A percentile compares a stretch with the other conserved stretches of the same genome.
Evolutionary conservation across 2,797 vertebrate species (phyloP).

Genomic region (Rhinella marina): DNA sequence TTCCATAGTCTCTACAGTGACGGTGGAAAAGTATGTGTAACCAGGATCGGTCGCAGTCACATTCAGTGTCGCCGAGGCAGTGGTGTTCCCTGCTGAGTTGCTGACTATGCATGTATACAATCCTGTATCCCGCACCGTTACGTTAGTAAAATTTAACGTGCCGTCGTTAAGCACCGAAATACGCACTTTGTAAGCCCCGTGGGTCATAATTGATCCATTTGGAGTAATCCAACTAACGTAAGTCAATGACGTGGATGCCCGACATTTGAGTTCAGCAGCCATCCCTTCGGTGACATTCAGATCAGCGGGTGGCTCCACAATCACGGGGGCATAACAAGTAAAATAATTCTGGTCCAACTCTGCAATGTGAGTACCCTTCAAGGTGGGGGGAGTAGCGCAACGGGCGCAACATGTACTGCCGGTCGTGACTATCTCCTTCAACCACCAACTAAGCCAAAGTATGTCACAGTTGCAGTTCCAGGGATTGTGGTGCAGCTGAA

Average conservation of each 20-base stretch:
- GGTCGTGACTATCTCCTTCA: constrained; percentile 98
- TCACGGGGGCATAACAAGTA: constrained; percentile 98
- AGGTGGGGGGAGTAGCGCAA: constrained; percentile 88
- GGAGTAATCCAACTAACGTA: constrained; percentile 99
- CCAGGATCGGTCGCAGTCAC: constrained; percentile 93
- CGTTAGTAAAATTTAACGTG: constrained; percentile 97
- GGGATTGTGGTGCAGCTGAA: constrained; percentile 98
- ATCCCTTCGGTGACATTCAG: constrained; percentile 98
- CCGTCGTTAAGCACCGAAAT: constrained; percentile 98
- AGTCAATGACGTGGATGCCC: constrained; percentile 91
- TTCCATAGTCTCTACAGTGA: constrained; percentile 98
- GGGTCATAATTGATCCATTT: constrained; percentile 98
- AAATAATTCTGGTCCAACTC: constrained; percentile 99
- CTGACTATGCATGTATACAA: constrained; percentile 99
- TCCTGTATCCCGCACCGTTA: constrained; percentile 96
- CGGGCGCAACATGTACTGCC: constrained; percentile 98
- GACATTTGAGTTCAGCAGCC: constrained; percentile 95
- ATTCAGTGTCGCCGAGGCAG: constrained; percentile 95
- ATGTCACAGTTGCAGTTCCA: constrained; percentile 99
- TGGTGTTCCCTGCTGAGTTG: constrained; percentile 98
- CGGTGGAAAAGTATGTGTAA: constrained; percentile 98
- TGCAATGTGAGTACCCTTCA: constrained; percentile 97
- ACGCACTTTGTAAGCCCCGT: constrained; percentile 94
- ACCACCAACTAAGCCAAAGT: constrained; percentile 99
- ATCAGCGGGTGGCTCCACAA: constrained; percentile 96